Base-by-base conservation (phyloP, 1,140 invertebrate genomes). In the Rhizoglyphus robini region DNA sequence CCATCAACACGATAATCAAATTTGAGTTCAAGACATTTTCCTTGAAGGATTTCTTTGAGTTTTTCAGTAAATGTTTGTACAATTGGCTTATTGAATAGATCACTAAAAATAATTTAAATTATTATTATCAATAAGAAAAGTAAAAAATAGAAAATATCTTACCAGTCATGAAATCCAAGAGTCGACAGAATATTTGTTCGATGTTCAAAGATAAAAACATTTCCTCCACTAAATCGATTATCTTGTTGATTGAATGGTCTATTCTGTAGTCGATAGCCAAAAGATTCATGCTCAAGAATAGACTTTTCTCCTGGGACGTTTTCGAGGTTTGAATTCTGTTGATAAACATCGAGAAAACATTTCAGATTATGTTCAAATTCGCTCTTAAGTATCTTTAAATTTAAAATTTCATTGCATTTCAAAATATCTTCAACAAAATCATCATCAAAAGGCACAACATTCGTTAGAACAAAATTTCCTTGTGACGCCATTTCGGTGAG, bases 401-500 rank as follows among this genome's bases (percentile, higher is more conserved):
- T n/a, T n/a, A n/a, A n/a, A n/a, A n/a, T n/a, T n/a, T n/a, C n/a
- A n/a, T n/a, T n/a, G n/a, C n/a, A n/a, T n/a, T n/a, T n/a, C n/a
- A n/a, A n/a, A 34, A 58, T 29, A 18, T 58, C 29, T 8, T 58
- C 54, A 58, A 18, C 11, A n/a, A 3, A 18, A 18, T 58, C 54
- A 29, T 30, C 25, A n/a, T 3, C 25, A 58, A 58, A 18, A 27
- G 54, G 25, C 31, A 34, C n/a, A 30, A 18, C 15, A 60, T 60
- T 29, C 3, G 27, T 60, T 1, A 60, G 38, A 29, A 60, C 29
- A 60, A 60, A 60, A 60, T 60, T 60, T 3, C 58, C 58, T 15
- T 46, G 36, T 41, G 58, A 18, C 15, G 58, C 58, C 58, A 60
- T 60, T 60, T 60, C 58, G 15, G 3, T 60, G 3, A 60, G 29